Conservation (phyloP, 2,797 vertebrate genomes). For the Lithobates pipiens region DNA sequence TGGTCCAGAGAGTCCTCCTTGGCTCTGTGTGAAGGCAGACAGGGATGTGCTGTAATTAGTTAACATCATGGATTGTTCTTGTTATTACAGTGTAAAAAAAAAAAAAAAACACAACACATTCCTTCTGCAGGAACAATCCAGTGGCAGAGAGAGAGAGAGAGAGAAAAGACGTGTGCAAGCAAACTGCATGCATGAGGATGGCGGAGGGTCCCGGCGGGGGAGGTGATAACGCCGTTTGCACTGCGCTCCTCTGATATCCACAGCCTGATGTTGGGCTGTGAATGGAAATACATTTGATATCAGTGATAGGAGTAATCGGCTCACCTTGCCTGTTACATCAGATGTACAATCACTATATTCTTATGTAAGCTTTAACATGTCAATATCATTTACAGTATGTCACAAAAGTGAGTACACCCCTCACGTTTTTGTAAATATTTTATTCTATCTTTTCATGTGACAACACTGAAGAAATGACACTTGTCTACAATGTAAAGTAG, state of each 20-base stretch:
- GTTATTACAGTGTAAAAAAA: conserved; percentile 58
- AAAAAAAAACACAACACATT: conserved; percentile 2
- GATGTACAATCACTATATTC: too few relatives aligned
- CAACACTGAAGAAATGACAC: too few relatives aligned
- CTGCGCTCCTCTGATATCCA: neutral
- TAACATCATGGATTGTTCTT: conserved; percentile 68
- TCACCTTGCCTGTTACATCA: too few relatives aligned
- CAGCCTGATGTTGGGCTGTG: too few relatives aligned
- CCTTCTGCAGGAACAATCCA: conserved; percentile 17
- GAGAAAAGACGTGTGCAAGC: conserved; percentile 5
- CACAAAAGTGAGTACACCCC: too few relatives aligned
- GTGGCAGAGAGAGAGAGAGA: neutral
- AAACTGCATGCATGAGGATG: conserved; percentile 11
- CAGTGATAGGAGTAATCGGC: too few relatives aligned
- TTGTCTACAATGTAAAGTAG: too few relatives aligned
- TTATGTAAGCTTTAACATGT: too few relatives aligned
- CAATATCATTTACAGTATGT: too few relatives aligned
- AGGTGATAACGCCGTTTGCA: neutral
- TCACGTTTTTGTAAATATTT: too few relatives aligned
- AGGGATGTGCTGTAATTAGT: conserved; percentile 68
- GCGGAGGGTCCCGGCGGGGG: neutral
- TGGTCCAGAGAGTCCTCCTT: neutral
- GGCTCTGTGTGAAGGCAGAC: conserved; percentile 40
- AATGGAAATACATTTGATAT: too few relatives aligned
- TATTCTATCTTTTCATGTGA: too few relatives aligned